phyloP scores from a whole-genome alignment of 2,888 invertebrate genomes.

The Acrocera orbiculus region DNA sequence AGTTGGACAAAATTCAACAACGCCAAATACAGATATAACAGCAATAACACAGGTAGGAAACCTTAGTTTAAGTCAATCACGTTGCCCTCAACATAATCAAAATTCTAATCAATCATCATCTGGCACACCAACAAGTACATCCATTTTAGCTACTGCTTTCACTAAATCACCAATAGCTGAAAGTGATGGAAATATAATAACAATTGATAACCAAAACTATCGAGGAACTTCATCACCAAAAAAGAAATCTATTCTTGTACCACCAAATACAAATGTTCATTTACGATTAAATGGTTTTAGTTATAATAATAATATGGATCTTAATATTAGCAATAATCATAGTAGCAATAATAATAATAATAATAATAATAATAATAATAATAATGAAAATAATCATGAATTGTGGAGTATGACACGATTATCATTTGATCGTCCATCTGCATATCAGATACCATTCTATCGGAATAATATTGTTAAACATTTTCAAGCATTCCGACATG shows the following conservation, averaged over 20 bases:
- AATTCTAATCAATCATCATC: too few relatives aligned
- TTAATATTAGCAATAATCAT: background rate
- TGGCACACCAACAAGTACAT: too few relatives aligned
- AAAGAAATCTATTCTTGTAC: background rate
- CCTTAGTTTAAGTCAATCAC: background rate
- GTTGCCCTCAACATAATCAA: too few relatives aligned
- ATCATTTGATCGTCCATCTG: constrained; percentile 9
- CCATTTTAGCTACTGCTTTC: background rate
- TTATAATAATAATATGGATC: too few relatives aligned
- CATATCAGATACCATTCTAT: constrained; percentile 7
- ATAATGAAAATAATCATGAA: constrained; percentile 4
- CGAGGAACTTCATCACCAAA: background rate
- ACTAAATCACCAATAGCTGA: background rate
- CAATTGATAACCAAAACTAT: background rate
- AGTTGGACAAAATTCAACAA: too few relatives aligned
- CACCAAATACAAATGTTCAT: too few relatives aligned
- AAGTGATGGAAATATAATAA: background rate
- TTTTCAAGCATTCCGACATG: constrained; percentile 10
- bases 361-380: constrained; percentile 2
- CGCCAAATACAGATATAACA: too few relatives aligned
- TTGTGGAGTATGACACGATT: constrained; percentile 11
- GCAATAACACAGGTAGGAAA: background rate
- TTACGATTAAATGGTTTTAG: too few relatives aligned
- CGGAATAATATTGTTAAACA: constrained; percentile 9
- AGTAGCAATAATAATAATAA: constrained; percentile 3